Evolutionary conservation across 2,113 vertebrate species (phyloP), one percentile per base, ranked within the genome.

Genomic region (Oreochromis aureus): DNA sequence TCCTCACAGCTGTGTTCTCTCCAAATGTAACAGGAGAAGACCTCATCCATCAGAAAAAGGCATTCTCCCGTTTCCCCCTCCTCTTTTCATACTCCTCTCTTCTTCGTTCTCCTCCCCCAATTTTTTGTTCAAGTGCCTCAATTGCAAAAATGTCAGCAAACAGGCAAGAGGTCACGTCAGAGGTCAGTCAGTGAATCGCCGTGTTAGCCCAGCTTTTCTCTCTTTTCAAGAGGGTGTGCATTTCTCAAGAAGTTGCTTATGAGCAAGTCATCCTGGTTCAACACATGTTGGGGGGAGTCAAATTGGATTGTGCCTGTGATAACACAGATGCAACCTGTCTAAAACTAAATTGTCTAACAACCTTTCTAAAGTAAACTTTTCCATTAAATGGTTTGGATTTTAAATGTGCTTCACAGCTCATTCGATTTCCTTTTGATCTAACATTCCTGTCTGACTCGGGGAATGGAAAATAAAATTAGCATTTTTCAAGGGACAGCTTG

Each of bases 1-100:
- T 97, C 96, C 95, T 96, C 96, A 96, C 97, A 98, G 97, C 97
- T 98, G 98, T 96, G 95, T 97, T 96, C 97, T 93, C 89, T 97
- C 97, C 96, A 96, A 96, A 96, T 91, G 95, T 96, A 96, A 96
- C 94, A 93, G 96, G 97, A 97, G 97, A 97, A 96, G 95, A 94
- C 97, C 97, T 97, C 97, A 95, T 95, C 95, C 94, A 95, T 97
- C 96, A 97, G 95, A 96, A 94, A 93, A 88, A 92, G 89, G 89
- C 94, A 94, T 93, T 93, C 89, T 91, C 87, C 84, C 85, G 56
- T 80, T 59, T 36, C 82, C 89, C 79, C 88, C 89, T 83, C 85
- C 80, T 91, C 80, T 86, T 87, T 91, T 88, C 86, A 86, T 87
- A 82, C 88, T 91, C 80, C 83, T 89, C 88, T 91, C 91, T 83